phyloP scores from a whole-genome alignment of 2,888 invertebrate species.

The Phaonia tiefii region DNA sequence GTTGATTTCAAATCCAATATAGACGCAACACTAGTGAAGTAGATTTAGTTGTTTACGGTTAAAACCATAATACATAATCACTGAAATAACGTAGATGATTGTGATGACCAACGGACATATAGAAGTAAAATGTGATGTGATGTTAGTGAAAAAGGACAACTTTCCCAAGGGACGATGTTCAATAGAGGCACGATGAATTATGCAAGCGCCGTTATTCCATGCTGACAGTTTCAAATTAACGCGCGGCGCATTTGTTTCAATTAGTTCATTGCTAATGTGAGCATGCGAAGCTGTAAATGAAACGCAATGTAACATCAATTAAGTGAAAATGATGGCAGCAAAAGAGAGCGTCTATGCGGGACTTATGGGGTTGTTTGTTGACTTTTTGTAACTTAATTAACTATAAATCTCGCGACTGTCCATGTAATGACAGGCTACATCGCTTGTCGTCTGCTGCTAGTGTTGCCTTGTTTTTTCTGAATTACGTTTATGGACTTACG shows the following conservation, averaged over 20 bases:
- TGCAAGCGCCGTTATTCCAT: constrained; percentile 94
- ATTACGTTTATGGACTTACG: constrained; percentile 84
- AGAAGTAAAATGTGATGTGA: constrained; percentile 36
- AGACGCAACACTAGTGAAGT: constrained; percentile 57
- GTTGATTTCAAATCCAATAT: too few species aligned
- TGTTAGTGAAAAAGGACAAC: constrained; percentile 56
- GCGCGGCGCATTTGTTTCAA: constrained; percentile 89
- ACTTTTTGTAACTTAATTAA: neutral
- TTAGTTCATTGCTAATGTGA: constrained; percentile 88
- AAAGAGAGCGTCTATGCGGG: neutral
- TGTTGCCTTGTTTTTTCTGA: neutral
- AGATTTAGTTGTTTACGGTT: constrained; percentile 64
- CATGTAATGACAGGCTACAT: too few species aligned
- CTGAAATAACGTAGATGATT: constrained; percentile 42
- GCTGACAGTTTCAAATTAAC: constrained; percentile 89
- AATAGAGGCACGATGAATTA: constrained; percentile 89
- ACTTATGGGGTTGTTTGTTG: neutral
- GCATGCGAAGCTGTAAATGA: constrained; percentile 82
- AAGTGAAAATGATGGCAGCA: neutral
- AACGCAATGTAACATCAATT: constrained; percentile 48
- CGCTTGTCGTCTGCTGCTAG: too few species aligned
- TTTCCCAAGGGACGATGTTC: constrained; percentile 83
- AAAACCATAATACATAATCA: constrained; percentile 63
- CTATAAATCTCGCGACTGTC: neutral
- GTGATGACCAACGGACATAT: constrained; percentile 40